phyloP scores from a whole-genome alignment of 2,113 vertebrate genomes.

The Elephantulus edwardii region DNA sequence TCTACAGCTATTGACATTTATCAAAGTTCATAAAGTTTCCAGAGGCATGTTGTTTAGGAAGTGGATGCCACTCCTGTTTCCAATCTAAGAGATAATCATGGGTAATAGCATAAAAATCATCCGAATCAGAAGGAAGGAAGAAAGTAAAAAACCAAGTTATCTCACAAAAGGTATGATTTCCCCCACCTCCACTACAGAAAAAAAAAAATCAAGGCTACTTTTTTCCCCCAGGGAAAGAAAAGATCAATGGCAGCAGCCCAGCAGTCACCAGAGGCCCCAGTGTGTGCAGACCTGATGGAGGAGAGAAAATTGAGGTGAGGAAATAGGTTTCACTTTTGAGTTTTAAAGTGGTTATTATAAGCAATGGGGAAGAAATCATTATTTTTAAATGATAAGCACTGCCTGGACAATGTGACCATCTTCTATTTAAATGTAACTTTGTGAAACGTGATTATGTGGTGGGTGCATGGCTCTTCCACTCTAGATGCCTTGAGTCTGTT shows the following conservation, averaged over 20 bases:
- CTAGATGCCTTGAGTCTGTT: neutral
- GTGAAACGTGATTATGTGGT: conserved; percentile 56
- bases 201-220: conserved; percentile 48
- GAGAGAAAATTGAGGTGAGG: conserved; percentile 67
- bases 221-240: neutral
- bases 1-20: no score
- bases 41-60: no score
- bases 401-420: conserved; percentile 68
- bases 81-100: neutral
- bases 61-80: no score
- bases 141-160: conserved; percentile 30
- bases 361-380: conserved; percentile 78
- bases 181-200: neutral
- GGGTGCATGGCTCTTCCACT: neutral
- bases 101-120: conserved; percentile 50
- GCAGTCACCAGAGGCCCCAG: conserved; percentile 54
- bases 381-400: conserved; percentile 74
- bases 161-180: conserved; percentile 18
- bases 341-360: conserved; percentile 76
- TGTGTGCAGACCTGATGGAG: conserved; percentile 35
- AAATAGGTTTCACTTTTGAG: conserved; percentile 74
- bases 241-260: conserved; percentile 63
- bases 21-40: no score
- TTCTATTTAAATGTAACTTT: conserved; percentile 69
- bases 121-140: conserved; percentile 25